Percentiles rank a stretch among this genome's conserved stretches.
Evolutionary conservation across 2,888 invertebrate genomes (phyloP).

Genomic region (Drosophila cracens): DNA sequence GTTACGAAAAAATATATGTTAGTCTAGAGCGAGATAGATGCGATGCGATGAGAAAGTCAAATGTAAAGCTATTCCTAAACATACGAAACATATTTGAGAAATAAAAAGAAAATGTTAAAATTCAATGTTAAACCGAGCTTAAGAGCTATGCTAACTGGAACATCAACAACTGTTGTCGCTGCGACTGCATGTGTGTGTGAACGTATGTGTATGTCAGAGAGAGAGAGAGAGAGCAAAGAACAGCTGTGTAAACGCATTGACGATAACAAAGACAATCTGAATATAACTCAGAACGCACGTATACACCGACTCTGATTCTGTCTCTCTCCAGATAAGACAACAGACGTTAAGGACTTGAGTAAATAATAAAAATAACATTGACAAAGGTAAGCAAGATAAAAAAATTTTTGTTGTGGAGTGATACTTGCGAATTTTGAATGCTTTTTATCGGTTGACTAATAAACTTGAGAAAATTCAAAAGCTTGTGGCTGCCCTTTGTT

Average conservation of each 20-base stretch:
- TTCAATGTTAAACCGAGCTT: constrained; percentile 41
- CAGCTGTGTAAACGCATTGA: constrained; percentile 31
- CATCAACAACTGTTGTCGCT: constrained; percentile 3
- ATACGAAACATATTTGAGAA: constrained; percentile 49
- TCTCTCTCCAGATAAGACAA: constrained; percentile 2
- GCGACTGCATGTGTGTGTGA: background rate
- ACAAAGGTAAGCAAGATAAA: constrained; percentile 12
- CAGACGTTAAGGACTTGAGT: constrained; percentile 11
- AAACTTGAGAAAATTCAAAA: background rate
- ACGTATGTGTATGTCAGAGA: background rate
- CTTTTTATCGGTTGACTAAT: background rate
- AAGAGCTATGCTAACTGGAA: constrained; percentile 7
- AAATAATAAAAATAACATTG: background rate
- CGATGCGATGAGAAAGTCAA: constrained; percentile 34
- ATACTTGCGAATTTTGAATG: background rate
- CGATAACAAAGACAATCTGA: constrained; percentile 44
- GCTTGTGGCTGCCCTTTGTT: constrained; percentile 30
- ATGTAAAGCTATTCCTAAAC: constrained; percentile 65
- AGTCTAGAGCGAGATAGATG: constrained; percentile 21
- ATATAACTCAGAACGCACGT: constrained; percentile 25
- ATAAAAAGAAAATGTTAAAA: constrained; percentile 63
- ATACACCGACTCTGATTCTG: background rate
- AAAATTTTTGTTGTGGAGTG: background rate
- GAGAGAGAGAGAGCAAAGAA: background rate
- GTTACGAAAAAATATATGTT: constrained; percentile 26